Conservation (phyloP, 2,113 vertebrate genomes). For the Pagrus major region DNA sequence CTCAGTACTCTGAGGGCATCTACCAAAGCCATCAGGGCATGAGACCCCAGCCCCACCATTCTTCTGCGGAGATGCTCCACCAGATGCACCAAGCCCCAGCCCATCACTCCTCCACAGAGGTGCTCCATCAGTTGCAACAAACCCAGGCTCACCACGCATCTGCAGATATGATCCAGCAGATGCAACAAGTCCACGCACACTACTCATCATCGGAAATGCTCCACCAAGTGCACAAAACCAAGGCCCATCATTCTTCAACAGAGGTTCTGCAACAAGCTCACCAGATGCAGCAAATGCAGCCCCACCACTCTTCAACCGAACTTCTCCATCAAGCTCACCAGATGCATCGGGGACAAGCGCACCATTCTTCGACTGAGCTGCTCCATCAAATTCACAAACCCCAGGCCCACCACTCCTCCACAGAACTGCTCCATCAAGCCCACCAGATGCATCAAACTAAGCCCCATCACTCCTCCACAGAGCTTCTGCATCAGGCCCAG, state of each 20-base stretch:
- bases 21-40: slow-evolving; percentile 76
- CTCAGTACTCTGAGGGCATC: slow-evolving; percentile 72
- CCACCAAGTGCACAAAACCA: slow-evolving; percentile 73
- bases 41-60: slow-evolving; percentile 69
- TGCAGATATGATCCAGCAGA: slow-evolving; percentile 73
- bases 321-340: slow-evolving; percentile 78
- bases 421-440: slow-evolving; percentile 74
- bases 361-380: slow-evolving; percentile 75
- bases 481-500: slow-evolving; percentile 77
- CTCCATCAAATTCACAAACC: slow-evolving; percentile 72
- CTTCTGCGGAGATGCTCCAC: slow-evolving; percentile 74
- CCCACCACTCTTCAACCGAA: slow-evolving; percentile 78
- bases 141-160: slow-evolving; percentile 67
- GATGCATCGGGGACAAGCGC: slow-evolving; percentile 66
- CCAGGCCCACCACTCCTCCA: slow-evolving; percentile 73
- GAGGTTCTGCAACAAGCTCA: slow-evolving; percentile 75
- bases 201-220: slow-evolving; percentile 75
- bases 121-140: slow-evolving; percentile 76
- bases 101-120: slow-evolving; percentile 70
- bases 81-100: slow-evolving; percentile 65
- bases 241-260: slow-evolving; percentile 71
- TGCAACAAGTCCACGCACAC: slow-evolving; percentile 67
- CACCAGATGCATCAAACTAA: slow-evolving; percentile 71
- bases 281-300: slow-evolving; percentile 68
- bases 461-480: slow-evolving; percentile 78